A percentile compares a stretch with the other conserved stretches of the same genome.
Conservation (phyloP, 2,113 vertebrate species). For the Onychostruthus taczanowskii region DNA sequence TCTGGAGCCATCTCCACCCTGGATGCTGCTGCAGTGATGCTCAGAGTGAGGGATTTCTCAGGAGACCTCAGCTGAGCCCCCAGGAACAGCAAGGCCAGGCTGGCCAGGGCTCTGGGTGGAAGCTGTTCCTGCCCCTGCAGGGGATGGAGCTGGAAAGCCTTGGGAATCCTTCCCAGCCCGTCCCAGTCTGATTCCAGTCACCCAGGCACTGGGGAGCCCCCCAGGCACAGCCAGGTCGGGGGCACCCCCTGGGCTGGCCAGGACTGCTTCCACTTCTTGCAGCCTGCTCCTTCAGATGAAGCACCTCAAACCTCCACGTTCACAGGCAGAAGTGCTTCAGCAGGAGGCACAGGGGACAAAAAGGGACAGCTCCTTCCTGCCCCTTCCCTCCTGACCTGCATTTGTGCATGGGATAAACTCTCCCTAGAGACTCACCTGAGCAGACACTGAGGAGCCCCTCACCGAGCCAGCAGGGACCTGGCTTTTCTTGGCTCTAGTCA, state of each 20-base stretch:
- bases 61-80: not conserved
- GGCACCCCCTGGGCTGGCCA: not conserved
- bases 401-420: rapidly evolving
- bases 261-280: not conserved
- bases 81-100: not conserved
- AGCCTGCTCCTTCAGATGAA: not conserved
- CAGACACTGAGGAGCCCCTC: rapidly evolving
- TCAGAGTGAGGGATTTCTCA: not conserved
- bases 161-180: not conserved
- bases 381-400: too few species aligned
- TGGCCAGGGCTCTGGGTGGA: not conserved
- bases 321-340: not conserved
- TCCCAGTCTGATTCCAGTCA: not conserved
- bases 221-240: rapidly evolving
- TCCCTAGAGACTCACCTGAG: not conserved
- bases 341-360: not conserved
- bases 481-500: not conserved
- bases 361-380: not conserved
- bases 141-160: not conserved
- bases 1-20: rapidly evolving
- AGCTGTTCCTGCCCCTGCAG: not conserved
- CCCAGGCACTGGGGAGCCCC: rapidly evolving
- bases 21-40: not conserved
- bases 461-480: not conserved
- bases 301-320: not conserved